Evolutionary conservation across 2,888 invertebrate species (phyloP).

Genomic region (Phengaris arion): DNA sequence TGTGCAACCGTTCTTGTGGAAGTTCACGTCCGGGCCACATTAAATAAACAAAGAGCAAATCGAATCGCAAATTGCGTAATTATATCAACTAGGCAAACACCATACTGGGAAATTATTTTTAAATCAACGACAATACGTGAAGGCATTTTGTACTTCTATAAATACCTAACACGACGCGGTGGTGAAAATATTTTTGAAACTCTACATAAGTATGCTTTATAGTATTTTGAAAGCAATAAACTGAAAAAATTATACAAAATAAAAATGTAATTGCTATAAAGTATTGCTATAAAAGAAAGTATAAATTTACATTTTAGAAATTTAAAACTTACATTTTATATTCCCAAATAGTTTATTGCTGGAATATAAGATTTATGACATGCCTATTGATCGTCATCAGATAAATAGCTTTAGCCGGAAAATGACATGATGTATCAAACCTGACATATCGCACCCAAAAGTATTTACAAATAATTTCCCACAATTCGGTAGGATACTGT

Average conservation of each 20-base stretch:
- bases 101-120: background rate
- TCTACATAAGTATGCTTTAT: too few relatives aligned
- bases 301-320: background rate
- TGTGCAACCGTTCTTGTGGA: constrained; percentile 24
- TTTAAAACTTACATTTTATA: background rate
- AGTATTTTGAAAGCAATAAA: background rate
- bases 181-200: too few relatives aligned
- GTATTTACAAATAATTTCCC: constrained; percentile 15
- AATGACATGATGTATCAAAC: background rate
- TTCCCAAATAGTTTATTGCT: background rate
- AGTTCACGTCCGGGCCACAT: constrained; percentile 25
- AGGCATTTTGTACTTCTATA: background rate
- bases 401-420: background rate
- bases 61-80: constrained; percentile 32
- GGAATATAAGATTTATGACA: background rate
- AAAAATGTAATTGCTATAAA: background rate
- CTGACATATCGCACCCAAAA: background rate
- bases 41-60: constrained; percentile 23
- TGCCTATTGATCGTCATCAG: background rate
- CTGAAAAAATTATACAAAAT: background rate
- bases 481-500: background rate
- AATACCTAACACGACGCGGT: too few relatives aligned
- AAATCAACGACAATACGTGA: background rate
- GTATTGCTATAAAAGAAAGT: constrained; percentile 11
- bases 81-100: background rate